phyloP scores from a whole-genome alignment of 1,140 invertebrate genomes.

The Macrostomum lignano region DNA sequence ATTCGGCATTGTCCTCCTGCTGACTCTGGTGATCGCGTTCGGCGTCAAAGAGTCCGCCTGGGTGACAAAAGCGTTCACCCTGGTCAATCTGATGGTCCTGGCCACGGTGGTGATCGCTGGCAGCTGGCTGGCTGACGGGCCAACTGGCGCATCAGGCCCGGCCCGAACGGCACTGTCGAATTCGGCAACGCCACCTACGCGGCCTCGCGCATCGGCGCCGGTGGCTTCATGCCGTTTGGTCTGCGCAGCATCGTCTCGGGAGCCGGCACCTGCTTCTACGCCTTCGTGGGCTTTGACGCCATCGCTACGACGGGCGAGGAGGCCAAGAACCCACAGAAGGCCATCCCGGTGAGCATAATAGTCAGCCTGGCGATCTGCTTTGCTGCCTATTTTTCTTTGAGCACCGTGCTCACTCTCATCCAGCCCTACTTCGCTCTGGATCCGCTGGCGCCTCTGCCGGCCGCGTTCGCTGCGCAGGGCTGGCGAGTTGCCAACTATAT shows the following conservation, averaged over 20 bases:
- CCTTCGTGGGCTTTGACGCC: slow-evolving; percentile 16
- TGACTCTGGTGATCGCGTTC: slow-evolving; percentile 57
- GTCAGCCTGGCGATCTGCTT: slow-evolving; percentile 13
- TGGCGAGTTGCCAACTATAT: slow-evolving; percentile 15
- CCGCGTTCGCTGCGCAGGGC: slow-evolving; percentile 10
- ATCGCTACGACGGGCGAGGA: slow-evolving; percentile 27
- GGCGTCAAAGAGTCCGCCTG: slow-evolving; percentile 63
- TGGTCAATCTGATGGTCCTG: slow-evolving; percentile 54
- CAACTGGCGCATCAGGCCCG: too few species aligned
- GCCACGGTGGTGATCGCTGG: slow-evolving; percentile 49
- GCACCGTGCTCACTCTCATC: slow-evolving; percentile 15
- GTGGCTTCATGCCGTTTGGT: slow-evolving; percentile 56
- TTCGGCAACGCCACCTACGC: too few species aligned
- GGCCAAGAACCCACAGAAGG: slow-evolving; percentile 13
- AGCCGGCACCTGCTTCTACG: slow-evolving; percentile 14
- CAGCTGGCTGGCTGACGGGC: slow-evolving; percentile 11
- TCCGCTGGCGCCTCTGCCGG: slow-evolving; percentile 10
- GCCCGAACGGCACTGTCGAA: too few species aligned
- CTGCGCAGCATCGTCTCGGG: slow-evolving; percentile 33
- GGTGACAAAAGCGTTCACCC: slow-evolving; percentile 63
- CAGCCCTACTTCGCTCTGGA: slow-evolving; percentile 8
- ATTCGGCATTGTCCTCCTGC: slow-evolving; percentile 49
- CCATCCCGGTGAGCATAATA: slow-evolving; percentile 14
- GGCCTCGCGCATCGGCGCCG: too few species aligned
- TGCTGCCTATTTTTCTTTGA: slow-evolving; percentile 13